A percentile compares a stretch with the other conserved stretches of the same genome.
Evolutionary conservation across 2,797 vertebrate species (phyloP).

Genomic region (Podarcis siculus): DNA sequence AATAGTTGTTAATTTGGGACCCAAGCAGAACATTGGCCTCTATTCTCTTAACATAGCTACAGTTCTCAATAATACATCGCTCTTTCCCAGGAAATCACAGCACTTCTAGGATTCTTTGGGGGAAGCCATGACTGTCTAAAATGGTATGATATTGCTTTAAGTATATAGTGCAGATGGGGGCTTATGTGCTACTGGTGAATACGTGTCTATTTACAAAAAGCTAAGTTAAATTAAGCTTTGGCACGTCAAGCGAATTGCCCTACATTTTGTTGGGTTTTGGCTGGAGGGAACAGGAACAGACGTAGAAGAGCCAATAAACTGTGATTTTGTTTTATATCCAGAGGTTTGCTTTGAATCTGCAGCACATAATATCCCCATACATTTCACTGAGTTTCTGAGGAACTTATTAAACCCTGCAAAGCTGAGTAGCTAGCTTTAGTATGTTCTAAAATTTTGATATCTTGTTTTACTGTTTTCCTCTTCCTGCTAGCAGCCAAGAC

Average conservation of each 20-base stretch:
- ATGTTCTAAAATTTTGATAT: slow-evolving; percentile 43
- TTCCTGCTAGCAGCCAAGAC: neutral
- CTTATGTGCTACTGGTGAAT: neutral
- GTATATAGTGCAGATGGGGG: no score
- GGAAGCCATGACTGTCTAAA: no score
- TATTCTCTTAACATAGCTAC: no score
- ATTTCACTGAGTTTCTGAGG: slow-evolving; percentile 26
- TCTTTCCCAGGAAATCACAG: no score
- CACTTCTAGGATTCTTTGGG: neutral
- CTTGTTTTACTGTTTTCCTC: slow-evolving; percentile 29
- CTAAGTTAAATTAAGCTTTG: neutral
- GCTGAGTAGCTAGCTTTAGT: slow-evolving; percentile 24
- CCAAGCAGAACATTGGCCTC: no score
- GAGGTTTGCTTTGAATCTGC: slow-evolving; percentile 45
- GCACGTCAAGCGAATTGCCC: neutral
- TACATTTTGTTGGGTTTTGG: slow-evolving; percentile 44
- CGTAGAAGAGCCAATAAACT: slow-evolving; percentile 32
- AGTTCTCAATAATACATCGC: no score
- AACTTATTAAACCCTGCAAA: slow-evolving; percentile 41
- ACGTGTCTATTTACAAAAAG: neutral
- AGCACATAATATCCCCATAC: slow-evolving; percentile 34
- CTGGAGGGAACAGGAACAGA: slow-evolving; percentile 29
- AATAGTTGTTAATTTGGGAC: no score
- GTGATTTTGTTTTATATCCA: slow-evolving; percentile 51
- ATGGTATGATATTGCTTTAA: no score